Evolutionary conservation across 2,797 vertebrate genomes (phyloP).

Genomic region (Lacerta agilis): DNA sequence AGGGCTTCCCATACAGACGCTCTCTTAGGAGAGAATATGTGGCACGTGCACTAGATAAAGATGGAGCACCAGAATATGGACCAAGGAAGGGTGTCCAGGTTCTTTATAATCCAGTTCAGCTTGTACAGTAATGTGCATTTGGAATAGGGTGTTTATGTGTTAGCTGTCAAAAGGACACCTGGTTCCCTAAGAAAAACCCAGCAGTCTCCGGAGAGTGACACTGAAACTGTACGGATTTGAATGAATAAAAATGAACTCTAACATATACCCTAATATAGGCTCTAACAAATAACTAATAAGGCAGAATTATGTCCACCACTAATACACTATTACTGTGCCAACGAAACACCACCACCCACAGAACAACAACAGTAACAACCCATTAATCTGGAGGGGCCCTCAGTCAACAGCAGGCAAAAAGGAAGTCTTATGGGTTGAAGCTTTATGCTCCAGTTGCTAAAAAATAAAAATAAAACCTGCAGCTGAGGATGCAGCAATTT

Average conservation of each 20-base stretch:
- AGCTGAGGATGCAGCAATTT: not conserved
- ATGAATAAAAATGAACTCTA: not conserved
- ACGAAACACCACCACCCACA: too few relatives aligned
- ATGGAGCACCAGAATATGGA: not conserved
- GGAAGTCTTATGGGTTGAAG: not conserved
- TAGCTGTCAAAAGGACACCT: not conserved
- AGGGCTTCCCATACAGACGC: not conserved
- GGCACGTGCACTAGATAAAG: not conserved
- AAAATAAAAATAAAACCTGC: conserved; percentile 29
- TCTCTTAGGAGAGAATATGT: too few relatives aligned
- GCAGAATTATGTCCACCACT: too few relatives aligned
- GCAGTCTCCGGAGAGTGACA: not conserved
- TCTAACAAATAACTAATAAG: too few relatives aligned
- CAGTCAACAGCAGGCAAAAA: conserved; percentile 29
- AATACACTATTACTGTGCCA: too few relatives aligned
- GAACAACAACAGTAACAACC: not conserved
- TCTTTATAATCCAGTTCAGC: not conserved
- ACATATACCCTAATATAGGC: not conserved
- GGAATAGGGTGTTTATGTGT: not conserved
- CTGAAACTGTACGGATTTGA: not conserved
- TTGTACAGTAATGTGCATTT: not conserved
- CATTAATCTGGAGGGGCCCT: not conserved
- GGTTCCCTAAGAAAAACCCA: not conserved
- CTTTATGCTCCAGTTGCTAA: conserved; percentile 23
- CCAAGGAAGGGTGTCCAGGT: not conserved